Conservation (phyloP, 2,888 invertebrate species). For the Eustalomyia histrio region DNA sequence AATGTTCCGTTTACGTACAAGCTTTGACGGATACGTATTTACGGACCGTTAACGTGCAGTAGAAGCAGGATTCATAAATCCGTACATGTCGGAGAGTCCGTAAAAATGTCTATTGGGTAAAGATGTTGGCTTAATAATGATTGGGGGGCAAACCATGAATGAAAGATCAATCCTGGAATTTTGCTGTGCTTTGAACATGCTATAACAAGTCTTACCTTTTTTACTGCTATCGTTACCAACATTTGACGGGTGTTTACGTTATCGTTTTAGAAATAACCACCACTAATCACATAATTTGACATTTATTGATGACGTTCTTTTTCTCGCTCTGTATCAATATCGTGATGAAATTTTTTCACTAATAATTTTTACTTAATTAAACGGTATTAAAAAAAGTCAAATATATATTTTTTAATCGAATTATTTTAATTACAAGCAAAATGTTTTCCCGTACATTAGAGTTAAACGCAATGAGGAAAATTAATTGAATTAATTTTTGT, state of each 20-base stretch:
- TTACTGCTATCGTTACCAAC: not conserved
- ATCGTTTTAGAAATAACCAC: not conserved
- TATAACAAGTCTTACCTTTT: too few species aligned
- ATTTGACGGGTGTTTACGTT: conserved; percentile 43
- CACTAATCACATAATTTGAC: conserved; percentile 38
- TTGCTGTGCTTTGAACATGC: too few species aligned
- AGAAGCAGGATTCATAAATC: too few species aligned
- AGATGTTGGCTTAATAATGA: too few species aligned
- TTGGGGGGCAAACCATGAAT: too few species aligned
- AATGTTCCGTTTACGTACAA: too few species aligned
- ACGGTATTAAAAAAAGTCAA: conserved; percentile 17
- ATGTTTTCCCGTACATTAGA: not conserved
- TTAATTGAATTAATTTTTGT: conserved; percentile 18
- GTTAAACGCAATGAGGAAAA: conserved; percentile 31
- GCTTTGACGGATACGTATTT: too few species aligned
- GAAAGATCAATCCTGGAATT: too few species aligned
- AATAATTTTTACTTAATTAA: conserved; percentile 52
- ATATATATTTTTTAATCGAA: conserved; percentile 57
- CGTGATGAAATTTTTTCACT: conserved; percentile 56
- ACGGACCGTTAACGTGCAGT: too few species aligned
- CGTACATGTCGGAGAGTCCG: too few species aligned
- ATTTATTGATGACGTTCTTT: conserved; percentile 66
- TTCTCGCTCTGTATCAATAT: conserved; percentile 55
- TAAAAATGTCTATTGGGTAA: too few species aligned
- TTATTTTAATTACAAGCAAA: conserved; percentile 43